Base-by-base conservation (phyloP, 2,797 vertebrate species). In the Dromococcyx pavoninus region DNA sequence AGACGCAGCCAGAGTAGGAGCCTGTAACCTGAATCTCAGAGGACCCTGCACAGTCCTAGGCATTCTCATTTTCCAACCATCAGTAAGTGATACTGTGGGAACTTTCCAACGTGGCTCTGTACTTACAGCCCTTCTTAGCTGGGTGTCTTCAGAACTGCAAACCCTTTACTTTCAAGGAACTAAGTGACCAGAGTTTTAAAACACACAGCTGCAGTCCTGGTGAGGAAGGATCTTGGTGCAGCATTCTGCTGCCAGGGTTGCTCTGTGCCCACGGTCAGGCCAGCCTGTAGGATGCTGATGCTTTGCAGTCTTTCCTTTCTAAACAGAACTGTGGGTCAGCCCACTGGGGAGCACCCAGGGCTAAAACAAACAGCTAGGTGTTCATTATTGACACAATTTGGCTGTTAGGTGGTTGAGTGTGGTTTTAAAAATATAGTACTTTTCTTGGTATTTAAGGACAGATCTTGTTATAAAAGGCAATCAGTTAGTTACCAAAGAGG, bases 61-160 rank as follows among this genome's bases (percentile, higher is more conserved):
- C 37, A 44, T 89, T 66, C 60, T 90, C 67, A 17, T 93, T 88
- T 93, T 93, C 76, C 88, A 82, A 50, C 28, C 50, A 24, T 60
- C 82, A 54, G 74, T 73, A 95, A 94, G 62, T 66, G 92, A 96
- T 93, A 84, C 92, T 57, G 22, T 62, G 60, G 84, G 80, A 93
- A 81, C 86, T 83, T 96, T 83, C 91, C 94, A 93, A 10, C 39
- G 1, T 11, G 48, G 65, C 54, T 80, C 78, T 89, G 1, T 50
- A 14, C 75, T 80, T 80, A 32, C 0, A 91, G 87, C 72, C 82
- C 3, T 0, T 80, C 48, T 62, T 69, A 81, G 54, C 39, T 25
- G 75, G 30, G 21, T 7, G 2, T 41, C 51, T 88, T 86, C 51
- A 70, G 61, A 77, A 91, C 62, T 25, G 65, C 91, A 73, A 92